Percentiles rank a stretch among this genome's conserved stretches.
Evolutionary conservation across 1,140 invertebrate species (phyloP).

Genomic region (Drosophila nasuta): DNA sequence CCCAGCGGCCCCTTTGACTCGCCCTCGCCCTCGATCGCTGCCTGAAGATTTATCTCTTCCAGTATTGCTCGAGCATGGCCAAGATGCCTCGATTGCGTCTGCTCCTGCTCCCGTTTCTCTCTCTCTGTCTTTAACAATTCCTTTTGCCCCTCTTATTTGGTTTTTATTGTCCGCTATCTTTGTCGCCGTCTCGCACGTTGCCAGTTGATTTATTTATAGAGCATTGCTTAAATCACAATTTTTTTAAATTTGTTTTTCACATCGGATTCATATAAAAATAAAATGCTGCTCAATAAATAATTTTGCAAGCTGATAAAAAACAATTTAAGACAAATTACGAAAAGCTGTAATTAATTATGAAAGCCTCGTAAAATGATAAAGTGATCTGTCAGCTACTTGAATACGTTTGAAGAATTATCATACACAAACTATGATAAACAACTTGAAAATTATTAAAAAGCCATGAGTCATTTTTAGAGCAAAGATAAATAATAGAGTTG

Average conservation of each 20-base stretch:
- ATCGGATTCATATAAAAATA: not conserved
- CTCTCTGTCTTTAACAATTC: conserved; percentile 8
- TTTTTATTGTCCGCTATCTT: conserved; percentile 4
- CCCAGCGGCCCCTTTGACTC: conserved; percentile 74
- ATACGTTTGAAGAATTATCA: not conserved
- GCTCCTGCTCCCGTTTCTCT: not conserved
- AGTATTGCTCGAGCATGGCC: conserved; percentile 71
- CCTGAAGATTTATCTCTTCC: conserved; percentile 77
- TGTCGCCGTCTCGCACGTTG: conserved; percentile 25
- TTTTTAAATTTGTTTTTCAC: conserved; percentile 3
- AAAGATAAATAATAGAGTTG: not conserved
- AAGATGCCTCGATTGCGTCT: conserved; percentile 22
- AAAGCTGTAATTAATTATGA: not conserved
- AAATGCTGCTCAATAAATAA: too few species aligned
- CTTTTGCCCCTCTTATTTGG: not conserved
- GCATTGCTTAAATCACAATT: conserved; percentile 33
- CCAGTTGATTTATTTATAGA: conserved; percentile 73
- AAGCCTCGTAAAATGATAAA: not conserved
- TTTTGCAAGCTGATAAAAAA: not conserved
- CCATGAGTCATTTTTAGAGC: not conserved
- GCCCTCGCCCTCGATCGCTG: conserved; percentile 42
- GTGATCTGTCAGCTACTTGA: conserved; percentile 1
- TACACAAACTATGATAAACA: not conserved
- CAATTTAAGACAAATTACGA: not conserved
- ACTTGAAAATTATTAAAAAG: not conserved